These are phyloP conservation scores for Anguilla rostrata DNA, from an alignment of 2,113 vertebrate species.

Conservation along the genomic window DNA sequence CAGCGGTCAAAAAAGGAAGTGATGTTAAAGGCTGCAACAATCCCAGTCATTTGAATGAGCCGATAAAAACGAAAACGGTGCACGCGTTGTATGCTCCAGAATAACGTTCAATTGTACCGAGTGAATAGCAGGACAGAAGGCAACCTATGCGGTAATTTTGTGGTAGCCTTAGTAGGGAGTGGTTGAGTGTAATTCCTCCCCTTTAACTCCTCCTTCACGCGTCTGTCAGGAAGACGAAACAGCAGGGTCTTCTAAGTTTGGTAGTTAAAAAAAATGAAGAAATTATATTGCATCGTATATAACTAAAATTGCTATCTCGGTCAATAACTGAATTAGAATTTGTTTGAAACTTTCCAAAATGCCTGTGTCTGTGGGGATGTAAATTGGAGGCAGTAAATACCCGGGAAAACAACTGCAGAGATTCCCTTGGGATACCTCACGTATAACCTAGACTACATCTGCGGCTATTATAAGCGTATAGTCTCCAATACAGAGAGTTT, in stretches of 20 bases:
- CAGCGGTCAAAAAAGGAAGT: conserved; percentile 8
- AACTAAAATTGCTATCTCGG: too few relatives aligned
- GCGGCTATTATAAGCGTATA: too few relatives aligned
- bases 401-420: too few relatives aligned
- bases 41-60: neutral
- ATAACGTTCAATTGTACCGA: neutral
- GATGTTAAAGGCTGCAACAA: neutral
- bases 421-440: too few relatives aligned
- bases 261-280: too few relatives aligned
- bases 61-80: neutral
- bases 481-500: too few relatives aligned
- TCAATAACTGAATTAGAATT: too few relatives aligned
- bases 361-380: too few relatives aligned
- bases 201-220: conserved; percentile 1
- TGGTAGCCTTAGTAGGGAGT: neutral
- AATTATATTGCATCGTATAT: too few relatives aligned
- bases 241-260: neutral
- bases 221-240: neutral
- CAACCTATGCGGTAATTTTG: conserved; percentile 11
- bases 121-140: neutral
- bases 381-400: too few relatives aligned
- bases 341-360: too few relatives aligned
- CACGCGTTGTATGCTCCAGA: neutral
- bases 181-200: neutral
- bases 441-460: too few relatives aligned